phyloP scores from a whole-genome alignment of 2,113 vertebrate genomes.

The Phasianus colchicus region DNA sequence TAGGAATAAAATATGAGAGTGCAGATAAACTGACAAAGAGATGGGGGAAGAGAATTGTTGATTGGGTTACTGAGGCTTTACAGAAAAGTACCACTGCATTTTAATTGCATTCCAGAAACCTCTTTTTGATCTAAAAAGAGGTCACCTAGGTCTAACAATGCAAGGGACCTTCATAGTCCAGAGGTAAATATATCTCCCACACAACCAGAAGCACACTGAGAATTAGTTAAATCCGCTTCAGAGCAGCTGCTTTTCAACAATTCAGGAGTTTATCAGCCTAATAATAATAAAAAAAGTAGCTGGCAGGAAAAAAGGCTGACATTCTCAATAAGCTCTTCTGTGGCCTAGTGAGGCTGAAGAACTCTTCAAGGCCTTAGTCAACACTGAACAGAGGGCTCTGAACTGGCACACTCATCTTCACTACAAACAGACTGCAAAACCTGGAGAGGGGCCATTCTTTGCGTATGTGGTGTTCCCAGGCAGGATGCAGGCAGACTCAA shows the following conservation, averaged over 20 bases:
- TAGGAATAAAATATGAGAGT: conserved; percentile 19
- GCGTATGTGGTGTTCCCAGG: conserved; percentile 76
- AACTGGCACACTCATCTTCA: conserved; percentile 66
- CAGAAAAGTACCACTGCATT: conserved; percentile 54
- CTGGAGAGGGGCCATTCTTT: conserved; percentile 59
- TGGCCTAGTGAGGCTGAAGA: conserved; percentile 69
- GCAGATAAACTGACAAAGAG: background rate
- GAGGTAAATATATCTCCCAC: conserved; percentile 52
- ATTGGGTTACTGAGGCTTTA: conserved; percentile 32
- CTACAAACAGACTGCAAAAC: conserved; percentile 58
- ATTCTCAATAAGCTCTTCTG: conserved; percentile 72
- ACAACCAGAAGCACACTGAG: conserved; percentile 51
- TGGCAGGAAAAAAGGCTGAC: conserved; percentile 71
- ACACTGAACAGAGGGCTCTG: conserved; percentile 39
- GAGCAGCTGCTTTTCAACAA: conserved; percentile 78
- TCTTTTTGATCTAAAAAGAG: conserved; percentile 67
- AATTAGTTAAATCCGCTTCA: conserved; percentile 72
- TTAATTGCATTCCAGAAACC: conserved; percentile 70
- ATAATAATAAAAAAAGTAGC: conserved; percentile 64
- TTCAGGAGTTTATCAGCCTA: conserved; percentile 77
- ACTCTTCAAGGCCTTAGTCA: conserved; percentile 74
- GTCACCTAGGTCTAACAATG: conserved; percentile 62
- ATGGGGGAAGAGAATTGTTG: conserved; percentile 4
- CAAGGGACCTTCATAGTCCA: conserved; percentile 48
- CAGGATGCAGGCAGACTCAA: conserved; percentile 59